phyloP scores from a whole-genome alignment of 1,140 invertebrate species.

The Oryzaephilus surinamensis region DNA sequence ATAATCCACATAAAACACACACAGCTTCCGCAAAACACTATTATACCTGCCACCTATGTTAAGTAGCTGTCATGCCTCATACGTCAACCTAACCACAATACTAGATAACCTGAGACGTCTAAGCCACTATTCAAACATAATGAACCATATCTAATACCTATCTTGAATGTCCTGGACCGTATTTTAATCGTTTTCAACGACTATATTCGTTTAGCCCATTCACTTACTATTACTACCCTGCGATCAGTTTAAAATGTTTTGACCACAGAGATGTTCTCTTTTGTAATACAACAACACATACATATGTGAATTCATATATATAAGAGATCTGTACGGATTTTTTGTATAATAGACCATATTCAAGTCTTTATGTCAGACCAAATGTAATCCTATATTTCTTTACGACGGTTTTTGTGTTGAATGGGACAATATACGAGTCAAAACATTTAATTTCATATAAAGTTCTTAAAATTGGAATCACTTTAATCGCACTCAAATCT shows the following conservation, averaged over 20 bases:
- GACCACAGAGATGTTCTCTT: conserved; percentile 25
- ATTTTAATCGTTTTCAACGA: too few relatives aligned
- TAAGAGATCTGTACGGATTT: too few relatives aligned
- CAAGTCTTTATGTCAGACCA: conserved; percentile 27
- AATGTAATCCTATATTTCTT: conserved; percentile 29
- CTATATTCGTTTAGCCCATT: conserved; percentile 3
- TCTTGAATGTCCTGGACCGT: too few relatives aligned
- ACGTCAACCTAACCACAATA: conserved; percentile 12
- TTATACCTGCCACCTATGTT: conserved; percentile 18
- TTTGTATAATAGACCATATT: conserved; percentile 30
- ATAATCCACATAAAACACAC: too few relatives aligned
- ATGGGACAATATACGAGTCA: conserved; percentile 15
- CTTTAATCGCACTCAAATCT: too few relatives aligned
- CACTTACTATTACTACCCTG: neutral
- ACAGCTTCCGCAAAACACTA: conserved; percentile 19
- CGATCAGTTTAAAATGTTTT: conserved; percentile 32
- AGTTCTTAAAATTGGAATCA: too few relatives aligned
- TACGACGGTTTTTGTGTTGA: conserved; percentile 21
- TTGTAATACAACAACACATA: too few relatives aligned
- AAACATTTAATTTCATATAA: too few relatives aligned
- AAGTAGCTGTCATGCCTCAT: conserved; percentile 18
- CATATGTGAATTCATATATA: conserved; percentile 13
- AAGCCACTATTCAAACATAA: conserved; percentile 22
- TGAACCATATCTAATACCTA: conserved; percentile 14
- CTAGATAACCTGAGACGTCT: conserved; percentile 19